A percentile compares a stretch with the other conserved stretches of the same genome.
These are phyloP conservation scores for Araneus ventricosus DNA, from an alignment of 1,140 invertebrate genomes.

Conservation along the genomic window DNA sequence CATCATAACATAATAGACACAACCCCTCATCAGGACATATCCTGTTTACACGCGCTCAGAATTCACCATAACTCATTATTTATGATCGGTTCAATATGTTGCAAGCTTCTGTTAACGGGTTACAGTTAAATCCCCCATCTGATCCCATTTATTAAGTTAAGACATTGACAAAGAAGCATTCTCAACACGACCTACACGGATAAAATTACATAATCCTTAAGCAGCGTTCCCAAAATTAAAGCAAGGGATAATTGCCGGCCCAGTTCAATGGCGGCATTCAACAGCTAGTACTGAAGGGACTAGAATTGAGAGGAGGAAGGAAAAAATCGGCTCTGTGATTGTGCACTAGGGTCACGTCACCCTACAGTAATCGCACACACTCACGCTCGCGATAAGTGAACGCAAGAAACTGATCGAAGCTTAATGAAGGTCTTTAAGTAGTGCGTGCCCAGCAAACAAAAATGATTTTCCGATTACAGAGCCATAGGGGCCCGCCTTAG, in stretches of 20 bases:
- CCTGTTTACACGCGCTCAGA: too few relatives aligned
- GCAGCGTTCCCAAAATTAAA: neutral
- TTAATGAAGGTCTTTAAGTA: conserved; percentile 30
- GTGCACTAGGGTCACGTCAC: neutral
- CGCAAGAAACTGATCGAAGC: neutral
- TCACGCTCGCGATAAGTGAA: neutral
- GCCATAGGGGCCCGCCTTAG: neutral
- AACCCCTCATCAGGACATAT: too few relatives aligned
- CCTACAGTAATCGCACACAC: neutral
- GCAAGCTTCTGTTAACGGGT: too few relatives aligned
- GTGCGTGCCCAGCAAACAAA: conserved; percentile 14
- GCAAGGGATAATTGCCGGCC: neutral
- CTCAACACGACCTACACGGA: neutral
- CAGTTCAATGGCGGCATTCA: neutral
- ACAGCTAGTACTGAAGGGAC: neutral
- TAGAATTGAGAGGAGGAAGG: neutral
- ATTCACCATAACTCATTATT: too few relatives aligned
- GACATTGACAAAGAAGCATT: neutral
- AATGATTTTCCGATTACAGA: conserved; percentile 2
- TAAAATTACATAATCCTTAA: neutral
- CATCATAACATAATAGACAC: too few relatives aligned
- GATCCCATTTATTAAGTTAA: conserved; percentile 7
- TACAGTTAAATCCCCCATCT: too few relatives aligned
- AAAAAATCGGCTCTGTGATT: neutral
- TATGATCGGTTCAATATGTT: too few relatives aligned